phyloP scores from a whole-genome alignment of 2,888 invertebrate genomes.

The Orchesellides sinensis region DNA sequence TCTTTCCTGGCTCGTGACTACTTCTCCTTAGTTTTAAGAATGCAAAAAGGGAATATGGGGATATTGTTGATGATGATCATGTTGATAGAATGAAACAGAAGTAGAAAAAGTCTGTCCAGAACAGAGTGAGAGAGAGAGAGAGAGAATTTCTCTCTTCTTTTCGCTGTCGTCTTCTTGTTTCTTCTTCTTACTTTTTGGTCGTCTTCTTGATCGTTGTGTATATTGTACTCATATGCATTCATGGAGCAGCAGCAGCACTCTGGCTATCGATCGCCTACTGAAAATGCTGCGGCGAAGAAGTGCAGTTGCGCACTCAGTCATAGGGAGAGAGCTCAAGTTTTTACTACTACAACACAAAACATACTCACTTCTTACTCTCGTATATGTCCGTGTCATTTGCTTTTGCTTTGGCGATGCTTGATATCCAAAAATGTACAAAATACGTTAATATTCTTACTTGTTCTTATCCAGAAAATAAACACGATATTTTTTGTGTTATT shows the following conservation, averaged over 20 bases:
- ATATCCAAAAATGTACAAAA: too few relatives aligned
- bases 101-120: too few relatives aligned
- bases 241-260: constrained; percentile 39
- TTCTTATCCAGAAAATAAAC: too few relatives aligned
- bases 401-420: not conserved
- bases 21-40: not conserved
- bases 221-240: too few relatives aligned
- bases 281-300: constrained; percentile 63
- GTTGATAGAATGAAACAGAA: constrained; percentile 11
- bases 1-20: constrained; percentile 9
- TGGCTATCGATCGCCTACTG: constrained; percentile 63
- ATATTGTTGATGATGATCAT: constrained; percentile 19
- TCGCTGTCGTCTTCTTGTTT: constrained; percentile 26
- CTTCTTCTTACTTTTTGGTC: constrained; percentile 24
- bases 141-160: constrained; percentile 2
- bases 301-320: constrained; percentile 59
- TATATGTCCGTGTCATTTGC: constrained; percentile 46
- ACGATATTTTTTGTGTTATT: too few relatives aligned
- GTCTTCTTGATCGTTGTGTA: not conserved
- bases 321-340: constrained; percentile 25
- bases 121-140: not conserved
- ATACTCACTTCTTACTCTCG: too few relatives aligned
- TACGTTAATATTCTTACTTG: too few relatives aligned
- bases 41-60: constrained; percentile 3
- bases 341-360: constrained; percentile 47